Base-by-base conservation (phyloP, 2,797 vertebrate genomes). In the Limosa lapponica region DNA sequence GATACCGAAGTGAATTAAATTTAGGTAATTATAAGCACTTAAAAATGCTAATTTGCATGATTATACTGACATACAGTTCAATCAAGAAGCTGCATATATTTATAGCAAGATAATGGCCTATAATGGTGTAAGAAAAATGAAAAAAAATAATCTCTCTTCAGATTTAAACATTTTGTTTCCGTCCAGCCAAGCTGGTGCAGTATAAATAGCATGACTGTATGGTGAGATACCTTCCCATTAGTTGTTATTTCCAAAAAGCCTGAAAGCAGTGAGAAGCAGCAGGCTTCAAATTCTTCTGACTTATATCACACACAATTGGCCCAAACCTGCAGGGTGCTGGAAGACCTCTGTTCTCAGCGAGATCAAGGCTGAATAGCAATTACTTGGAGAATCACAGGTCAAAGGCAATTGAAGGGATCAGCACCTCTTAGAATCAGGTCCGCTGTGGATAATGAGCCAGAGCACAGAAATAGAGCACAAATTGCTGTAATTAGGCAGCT, bases 401-500 rank as follows among this genome's bases (percentile, higher is more conserved):
- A 95, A 94, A 89, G 86, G 54, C 59, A 95, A 88, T 6, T 64
- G 81, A 94, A 94, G 22, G 74, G 80, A 84, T 93, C 90, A 90
- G 58, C 73, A 88, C 73, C 93, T 73, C 77, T 62, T 69, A 84
- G 70, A 94, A 82, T 61, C 41, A 82, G 71, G 59, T 73, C 90
- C 51, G 5, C 48, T 34, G 52, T 30, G 59, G 70, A 84, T 95
- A 96, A 96, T 82, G 88, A 95, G 64, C 64, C 90, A 78, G 82
- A 74, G 74, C 84, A 69, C 30, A 85, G 87, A 96, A 94, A 82
- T 5, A 93, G 70, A 92, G 37, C 51, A 84, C 67, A 93, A 93
- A 95, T 59, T 95, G 77, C 55, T 92, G 41, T 85, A 95, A 96
- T 96, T 93, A 96, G 57, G 73, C 46, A 94, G 66, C 79, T 85